These are phyloP conservation scores for Boloria selene DNA, from an alignment of 2,888 invertebrate species.

Conservation along the genomic window DNA sequence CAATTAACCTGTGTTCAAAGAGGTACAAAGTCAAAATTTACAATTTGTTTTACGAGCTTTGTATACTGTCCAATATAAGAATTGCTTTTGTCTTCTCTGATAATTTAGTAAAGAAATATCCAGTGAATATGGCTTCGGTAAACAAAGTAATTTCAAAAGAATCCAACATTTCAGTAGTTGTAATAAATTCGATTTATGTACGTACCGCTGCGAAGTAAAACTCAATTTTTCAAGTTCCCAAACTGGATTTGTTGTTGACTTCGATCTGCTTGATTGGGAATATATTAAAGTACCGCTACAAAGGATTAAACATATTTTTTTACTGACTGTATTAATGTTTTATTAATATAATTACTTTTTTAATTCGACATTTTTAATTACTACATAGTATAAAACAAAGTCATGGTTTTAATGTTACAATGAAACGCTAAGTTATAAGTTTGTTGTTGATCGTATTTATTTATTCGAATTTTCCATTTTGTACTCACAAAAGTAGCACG, in stretches of 20 bases:
- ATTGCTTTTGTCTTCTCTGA: constrained; percentile 8
- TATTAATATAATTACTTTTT: background rate
- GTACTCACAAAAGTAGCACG: too few relatives aligned
- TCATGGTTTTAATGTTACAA: background rate
- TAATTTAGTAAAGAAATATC: too few relatives aligned
- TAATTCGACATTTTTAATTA: background rate
- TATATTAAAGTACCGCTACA: constrained; percentile 5
- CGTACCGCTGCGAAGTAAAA: background rate
- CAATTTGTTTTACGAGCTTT: constrained; percentile 13
- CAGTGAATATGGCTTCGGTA: background rate
- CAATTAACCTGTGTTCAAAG: constrained; percentile 29
- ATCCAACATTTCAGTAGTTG: background rate
- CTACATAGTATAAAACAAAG: too few relatives aligned
- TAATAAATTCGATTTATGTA: constrained; percentile 6
- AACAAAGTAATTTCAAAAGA: background rate
- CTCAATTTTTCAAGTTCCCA: background rate
- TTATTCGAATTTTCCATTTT: too few relatives aligned
- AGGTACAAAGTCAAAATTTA: constrained; percentile 25
- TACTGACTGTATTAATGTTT: constrained; percentile 9
- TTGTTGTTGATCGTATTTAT: too few relatives aligned
- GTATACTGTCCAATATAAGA: constrained; percentile 16
- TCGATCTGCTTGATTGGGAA: constrained; percentile 1
- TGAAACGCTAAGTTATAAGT: too few relatives aligned
- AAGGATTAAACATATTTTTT: constrained; percentile 15
- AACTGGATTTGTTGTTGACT: constrained; percentile 12